Base-by-base conservation (phyloP, 2,113 vertebrate genomes). In the Balaeniceps rex region DNA sequence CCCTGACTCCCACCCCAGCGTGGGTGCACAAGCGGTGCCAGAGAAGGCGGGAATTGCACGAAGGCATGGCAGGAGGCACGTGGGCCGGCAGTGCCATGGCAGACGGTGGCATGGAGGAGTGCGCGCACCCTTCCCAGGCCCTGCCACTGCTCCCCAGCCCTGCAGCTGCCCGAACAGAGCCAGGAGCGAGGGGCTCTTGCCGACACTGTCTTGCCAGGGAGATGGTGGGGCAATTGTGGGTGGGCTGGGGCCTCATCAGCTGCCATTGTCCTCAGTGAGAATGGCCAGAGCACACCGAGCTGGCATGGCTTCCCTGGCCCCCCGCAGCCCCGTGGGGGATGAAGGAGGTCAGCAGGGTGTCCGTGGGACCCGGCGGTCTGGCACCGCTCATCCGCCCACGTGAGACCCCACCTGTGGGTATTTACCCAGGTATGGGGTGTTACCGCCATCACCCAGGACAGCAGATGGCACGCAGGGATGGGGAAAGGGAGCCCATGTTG, bases 331-430 rank as follows among this genome's bases (percentile, higher is more conserved):
- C 2, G 2, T 2, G 1, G 24, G 61, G 49, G 11, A 65, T 5
- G 8, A 38, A 25, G 42, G 10, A 25, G 70, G 19, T 77, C 49
- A 26, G 16, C 2, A 15, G 11, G 7, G 40, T 21, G 52, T 34
- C 4, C 4, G 1, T 47, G 44, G 65, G 38, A 57, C 29, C 17
- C 1, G 1, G 9, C 4, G 10, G 23, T 52, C 42, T 4, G 1
- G 38, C 34, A 47, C 34, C 0, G 0, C 40, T 49, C n/a, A 29
- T 64, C 42, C 2, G 1, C 38, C 66, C 2, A 1, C 3, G 5
- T 36, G 36, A 54, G 49, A 51, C 33, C 47, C 33, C 12, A 0
- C 24, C 68, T 1, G 2, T 21, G 42, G 31, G 34, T 64, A 25
- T 64, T 40, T 34, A 52, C 29, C 66, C 49, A 52, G 36, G 55